These are phyloP conservation scores for Iphiclides podalirius DNA, from an alignment of 2,888 invertebrate species.

Conservation along the genomic window DNA sequence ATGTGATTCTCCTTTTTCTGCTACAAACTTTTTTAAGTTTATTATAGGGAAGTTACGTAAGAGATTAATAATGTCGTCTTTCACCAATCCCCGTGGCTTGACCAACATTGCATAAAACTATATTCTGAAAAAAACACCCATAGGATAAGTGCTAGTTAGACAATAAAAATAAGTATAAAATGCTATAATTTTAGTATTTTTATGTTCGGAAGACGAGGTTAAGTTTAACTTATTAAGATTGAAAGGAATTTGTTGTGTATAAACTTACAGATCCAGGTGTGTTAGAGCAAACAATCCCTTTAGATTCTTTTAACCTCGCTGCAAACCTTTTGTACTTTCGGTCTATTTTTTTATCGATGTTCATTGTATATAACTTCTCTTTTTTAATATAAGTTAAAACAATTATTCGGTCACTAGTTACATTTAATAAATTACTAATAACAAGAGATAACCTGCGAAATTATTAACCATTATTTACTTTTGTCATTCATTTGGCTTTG, in stretches of 20 bases:
- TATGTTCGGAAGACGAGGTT: too few species aligned
- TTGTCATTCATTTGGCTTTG: too few species aligned
- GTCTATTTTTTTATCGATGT: slow-evolving; percentile 51
- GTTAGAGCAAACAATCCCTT: slow-evolving; percentile 51
- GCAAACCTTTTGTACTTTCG: slow-evolving; percentile 62
- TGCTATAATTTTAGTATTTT: background rate
- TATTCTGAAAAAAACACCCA: slow-evolving; percentile 70
- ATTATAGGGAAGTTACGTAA: slow-evolving; percentile 78
- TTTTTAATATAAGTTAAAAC: too few species aligned
- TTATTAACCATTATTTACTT: too few species aligned
- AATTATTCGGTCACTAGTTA: background rate
- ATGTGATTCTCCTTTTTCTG: slow-evolving; percentile 90
- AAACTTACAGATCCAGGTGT: slow-evolving; percentile 48
- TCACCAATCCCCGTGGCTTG: slow-evolving; percentile 89
- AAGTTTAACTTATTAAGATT: too few species aligned
- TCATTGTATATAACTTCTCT: slow-evolving; percentile 43
- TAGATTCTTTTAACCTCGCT: slow-evolving; percentile 55
- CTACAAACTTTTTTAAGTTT: slow-evolving; percentile 80
- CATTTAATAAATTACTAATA: background rate
- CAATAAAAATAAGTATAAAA: slow-evolving; percentile 1
- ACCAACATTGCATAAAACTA: slow-evolving; percentile 92
- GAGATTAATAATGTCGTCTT: slow-evolving; percentile 81
- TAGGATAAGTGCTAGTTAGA: too few species aligned
- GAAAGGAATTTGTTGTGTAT: too few species aligned
- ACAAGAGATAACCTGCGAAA: background rate